Percentiles rank a stretch among this genome's conserved stretches.
Conservation (phyloP, 2,113 vertebrate species). For the Haemorhous mexicanus region DNA sequence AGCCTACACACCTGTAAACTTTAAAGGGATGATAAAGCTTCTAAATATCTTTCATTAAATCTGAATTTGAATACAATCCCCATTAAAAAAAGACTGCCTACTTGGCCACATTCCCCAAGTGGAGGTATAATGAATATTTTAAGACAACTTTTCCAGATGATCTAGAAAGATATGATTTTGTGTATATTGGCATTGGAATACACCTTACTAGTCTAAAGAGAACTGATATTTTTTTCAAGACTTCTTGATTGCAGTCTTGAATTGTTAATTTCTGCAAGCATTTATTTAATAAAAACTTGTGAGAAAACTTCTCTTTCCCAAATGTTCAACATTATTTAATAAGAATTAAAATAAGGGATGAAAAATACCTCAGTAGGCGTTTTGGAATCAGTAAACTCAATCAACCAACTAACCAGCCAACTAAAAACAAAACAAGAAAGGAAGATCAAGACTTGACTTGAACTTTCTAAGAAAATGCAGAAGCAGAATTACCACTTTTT, state of each 20-base stretch:
- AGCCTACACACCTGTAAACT: neutral
- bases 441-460: slow-evolving; percentile 60
- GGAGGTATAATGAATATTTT: neutral
- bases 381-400: slow-evolving; percentile 52
- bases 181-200: neutral
- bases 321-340: neutral
- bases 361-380: slow-evolving; percentile 41
- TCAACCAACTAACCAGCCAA: slow-evolving; percentile 20
- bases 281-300: neutral
- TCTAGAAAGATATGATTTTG: neutral
- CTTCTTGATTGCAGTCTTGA: neutral
- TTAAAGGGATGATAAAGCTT: neutral
- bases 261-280: neutral
- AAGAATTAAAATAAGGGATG: slow-evolving; percentile 7
- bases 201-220: neutral
- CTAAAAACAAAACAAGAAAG: slow-evolving; percentile 52
- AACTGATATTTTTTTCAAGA: neutral
- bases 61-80: neutral
- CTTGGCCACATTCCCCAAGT: neutral
- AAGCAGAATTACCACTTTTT: slow-evolving; percentile 25
- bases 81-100: neutral
- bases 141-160: neutral
- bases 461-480: slow-evolving; percentile 29
- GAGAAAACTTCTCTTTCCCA: neutral
- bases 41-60: neutral